Evolutionary conservation across 1,140 invertebrate species (phyloP), one percentile per base, ranked within the genome.

Genomic region (Drosophila rufa): DNA sequence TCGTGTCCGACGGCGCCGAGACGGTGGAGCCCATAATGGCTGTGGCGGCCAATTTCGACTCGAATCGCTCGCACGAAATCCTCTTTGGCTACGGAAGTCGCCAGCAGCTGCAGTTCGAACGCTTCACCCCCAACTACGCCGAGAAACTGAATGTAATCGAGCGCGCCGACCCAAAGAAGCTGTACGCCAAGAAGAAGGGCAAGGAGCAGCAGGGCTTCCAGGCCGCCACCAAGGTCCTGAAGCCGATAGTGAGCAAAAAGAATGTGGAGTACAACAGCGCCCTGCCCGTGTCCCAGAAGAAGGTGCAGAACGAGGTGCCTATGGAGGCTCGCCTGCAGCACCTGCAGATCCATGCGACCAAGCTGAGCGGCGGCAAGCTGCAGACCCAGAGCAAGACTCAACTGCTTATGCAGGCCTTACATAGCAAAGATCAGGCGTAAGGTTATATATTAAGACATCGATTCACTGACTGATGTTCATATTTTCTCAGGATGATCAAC

Each of bases 301-400:
- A 79, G 46, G 91, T 93, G 33, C 83, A 93, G 7, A 94, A 95
- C 50, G 96, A 97, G 82, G 94, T 97, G 42, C 96, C 96, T 2
- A 95, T 97, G 94, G 96, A 97, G 91, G 94, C 95, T 7, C 93
- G 97, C 65, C 90, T 97, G 19, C 95, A 96, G 60, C 96, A 97
- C 93, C 92, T 97, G 36, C 92, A 94, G 4, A 93, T 94, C 5
- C 93, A 93, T 7, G 92, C 93, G 9, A 91, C 68, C 5, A 76
- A 86, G 93, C 93, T 40, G 79, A 92, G 1, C 93, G 95, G 66
- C 2, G 81, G 75, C n/a, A 85, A 90, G 36, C 45, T 86, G 46
- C 94, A 94, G 71, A 94, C 93, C 17, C 94, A 95, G 57, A 97
- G 96, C 92, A 94, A 96, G 73, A 95, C 95, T 0, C 96, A 97